Evolutionary conservation across 2,888 invertebrate species (phyloP).

Genomic region (Oligia latruncula): DNA sequence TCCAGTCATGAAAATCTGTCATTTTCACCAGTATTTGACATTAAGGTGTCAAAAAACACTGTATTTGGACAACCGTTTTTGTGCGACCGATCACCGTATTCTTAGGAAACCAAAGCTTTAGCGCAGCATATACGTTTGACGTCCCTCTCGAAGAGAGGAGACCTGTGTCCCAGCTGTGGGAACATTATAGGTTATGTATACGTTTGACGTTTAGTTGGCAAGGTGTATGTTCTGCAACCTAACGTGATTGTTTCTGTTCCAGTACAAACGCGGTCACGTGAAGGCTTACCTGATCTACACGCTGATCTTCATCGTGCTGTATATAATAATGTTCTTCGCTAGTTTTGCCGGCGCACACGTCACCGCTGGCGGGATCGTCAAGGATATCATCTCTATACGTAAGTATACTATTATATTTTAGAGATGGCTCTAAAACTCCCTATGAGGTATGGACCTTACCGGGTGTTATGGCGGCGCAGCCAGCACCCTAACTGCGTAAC

Average conservation of each 20-base stretch:
- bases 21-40: no score
- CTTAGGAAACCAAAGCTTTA: no score
- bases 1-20: no score
- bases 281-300: slow-evolving; percentile 65
- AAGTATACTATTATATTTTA: slow-evolving; percentile 27
- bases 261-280: slow-evolving; percentile 68
- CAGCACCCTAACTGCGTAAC: no score
- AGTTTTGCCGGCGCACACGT: slow-evolving; percentile 24
- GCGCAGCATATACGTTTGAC: background rate
- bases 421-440: no score
- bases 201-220: background rate
- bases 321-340: slow-evolving; percentile 52
- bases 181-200: background rate
- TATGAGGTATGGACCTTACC: no score
- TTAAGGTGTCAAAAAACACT: no score
- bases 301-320: slow-evolving; percentile 58
- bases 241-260: slow-evolving; percentile 44
- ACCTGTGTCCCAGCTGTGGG: no score
- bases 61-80: no score
- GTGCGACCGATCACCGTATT: no score
- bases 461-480: no score
- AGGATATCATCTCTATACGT: slow-evolving; percentile 55
- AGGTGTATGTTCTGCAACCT: background rate
- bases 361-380: slow-evolving; percentile 1
- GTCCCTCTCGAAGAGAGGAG: no score